These are phyloP conservation scores for Apostichopus japonicus DNA, from an alignment of 35 echinoderm and acorn worm genomes.

Conservation along the genomic window DNA sequence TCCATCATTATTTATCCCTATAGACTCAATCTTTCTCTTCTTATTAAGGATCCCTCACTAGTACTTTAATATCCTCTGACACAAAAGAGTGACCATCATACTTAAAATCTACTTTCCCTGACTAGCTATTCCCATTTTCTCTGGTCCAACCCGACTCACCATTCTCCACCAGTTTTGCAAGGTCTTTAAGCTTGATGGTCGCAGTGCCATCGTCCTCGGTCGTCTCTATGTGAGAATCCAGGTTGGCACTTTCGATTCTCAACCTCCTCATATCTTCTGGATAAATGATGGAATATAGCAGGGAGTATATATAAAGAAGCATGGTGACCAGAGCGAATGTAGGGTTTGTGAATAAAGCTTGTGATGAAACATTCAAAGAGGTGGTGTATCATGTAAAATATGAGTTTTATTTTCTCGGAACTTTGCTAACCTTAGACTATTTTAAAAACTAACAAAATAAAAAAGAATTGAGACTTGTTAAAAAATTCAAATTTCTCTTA, in stretches of 20 bases:
- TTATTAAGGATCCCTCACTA: too few relatives aligned
- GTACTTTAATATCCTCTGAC: too few relatives aligned
- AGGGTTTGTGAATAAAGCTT: neutral
- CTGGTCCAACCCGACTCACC: conserved; percentile 14
- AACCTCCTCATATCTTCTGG: conserved; percentile 45
- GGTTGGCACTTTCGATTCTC: neutral
- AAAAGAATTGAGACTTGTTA: too few relatives aligned
- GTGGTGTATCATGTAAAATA: neutral
- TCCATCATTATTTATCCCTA: too few relatives aligned
- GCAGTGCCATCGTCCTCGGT: conserved; percentile 9
- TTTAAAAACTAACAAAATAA: too few relatives aligned
- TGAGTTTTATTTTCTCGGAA: too few relatives aligned
- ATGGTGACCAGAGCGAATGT: neutral
- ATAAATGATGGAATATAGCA: conserved; percentile 28
- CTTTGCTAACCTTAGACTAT: too few relatives aligned
- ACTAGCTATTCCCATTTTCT: neutral
- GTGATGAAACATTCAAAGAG: neutral
- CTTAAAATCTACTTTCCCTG: too few relatives aligned
- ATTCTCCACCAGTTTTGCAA: conserved; percentile 37
- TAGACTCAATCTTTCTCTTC: too few relatives aligned
- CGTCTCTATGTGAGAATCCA: conserved; percentile 8
- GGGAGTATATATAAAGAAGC: neutral
- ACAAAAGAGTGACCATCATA: too few relatives aligned
- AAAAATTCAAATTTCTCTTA: too few relatives aligned
- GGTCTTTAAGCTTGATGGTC: conserved; percentile 29